Evolutionary conservation across 2,113 vertebrate genomes (phyloP).

Genomic region (Sinocyclocheilus maitianheensis): DNA sequence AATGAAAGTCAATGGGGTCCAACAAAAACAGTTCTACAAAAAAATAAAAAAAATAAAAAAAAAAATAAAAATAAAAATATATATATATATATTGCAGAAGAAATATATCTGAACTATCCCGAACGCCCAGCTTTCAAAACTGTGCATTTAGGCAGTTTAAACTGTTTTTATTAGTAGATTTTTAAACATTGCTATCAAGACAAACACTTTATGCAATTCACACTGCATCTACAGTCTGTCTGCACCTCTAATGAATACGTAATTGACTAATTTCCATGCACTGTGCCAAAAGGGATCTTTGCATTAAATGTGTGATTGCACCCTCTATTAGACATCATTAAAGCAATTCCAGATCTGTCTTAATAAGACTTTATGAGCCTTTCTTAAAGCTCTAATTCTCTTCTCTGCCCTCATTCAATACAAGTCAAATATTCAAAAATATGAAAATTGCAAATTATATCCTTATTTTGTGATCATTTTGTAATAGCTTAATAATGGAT

Average conservation of each 20-base stretch:
- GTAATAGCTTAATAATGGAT: constrained; percentile 10
- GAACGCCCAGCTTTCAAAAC: neutral
- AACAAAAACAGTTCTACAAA: too few species aligned
- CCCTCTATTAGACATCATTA: constrained; percentile 99
- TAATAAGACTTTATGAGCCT: constrained; percentile 99
- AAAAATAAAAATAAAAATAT: constrained; percentile 3
- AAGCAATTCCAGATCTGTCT: constrained; percentile 86
- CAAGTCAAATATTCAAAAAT: constrained; percentile 99
- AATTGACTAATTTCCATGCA: constrained; percentile 99
- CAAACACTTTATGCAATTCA: constrained; percentile 81
- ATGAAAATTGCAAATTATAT: constrained; percentile 84
- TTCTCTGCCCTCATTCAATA: constrained; percentile 77
- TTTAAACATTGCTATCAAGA: constrained; percentile 70
- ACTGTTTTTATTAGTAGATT: constrained; percentile 79
- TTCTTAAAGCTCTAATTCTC: constrained; percentile 71
- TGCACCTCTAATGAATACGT: constrained; percentile 92
- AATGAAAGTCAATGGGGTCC: too few species aligned
- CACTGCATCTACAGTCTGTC: constrained; percentile 81
- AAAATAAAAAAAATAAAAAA: too few species aligned
- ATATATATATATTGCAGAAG: neutral
- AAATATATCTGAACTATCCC: neutral
- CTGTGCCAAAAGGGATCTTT: constrained; percentile 94
- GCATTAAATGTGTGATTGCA: constrained; percentile 99
- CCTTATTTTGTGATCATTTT: constrained; percentile 26
- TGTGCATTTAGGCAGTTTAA: neutral